Evolutionary conservation across 1,140 invertebrate genomes (phyloP).

Genomic region (Ruditapes philippinarum): DNA sequence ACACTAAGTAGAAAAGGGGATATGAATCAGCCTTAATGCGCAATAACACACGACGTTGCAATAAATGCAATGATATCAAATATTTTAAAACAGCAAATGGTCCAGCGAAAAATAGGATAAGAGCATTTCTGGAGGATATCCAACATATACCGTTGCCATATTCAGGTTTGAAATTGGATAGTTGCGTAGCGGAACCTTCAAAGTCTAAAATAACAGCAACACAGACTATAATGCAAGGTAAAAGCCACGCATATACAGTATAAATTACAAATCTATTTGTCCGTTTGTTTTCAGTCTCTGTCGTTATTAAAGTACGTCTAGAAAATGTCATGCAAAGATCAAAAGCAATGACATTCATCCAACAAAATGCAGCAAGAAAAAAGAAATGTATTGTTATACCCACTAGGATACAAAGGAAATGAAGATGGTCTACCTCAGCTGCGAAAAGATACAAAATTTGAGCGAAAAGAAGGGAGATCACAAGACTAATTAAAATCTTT

Average conservation of each 20-base stretch:
- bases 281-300: not conserved
- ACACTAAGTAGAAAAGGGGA: too few species aligned
- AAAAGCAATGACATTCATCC: too few species aligned
- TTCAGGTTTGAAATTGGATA: conserved; percentile 57
- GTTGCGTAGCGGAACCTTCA: conserved; percentile 80
- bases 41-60: conserved; percentile 86
- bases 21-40: conserved; percentile 75
- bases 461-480: conserved; percentile 85
- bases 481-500: conserved; percentile 87
- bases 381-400: conserved; percentile 87
- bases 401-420: conserved; percentile 74
- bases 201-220: conserved; percentile 85
- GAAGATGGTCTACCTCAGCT: conserved; percentile 32
- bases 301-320: conserved; percentile 64
- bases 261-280: conserved; percentile 33
- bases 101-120: conserved; percentile 82
- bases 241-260: conserved; percentile 31
- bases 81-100: conserved; percentile 81
- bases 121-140: conserved; percentile 77
- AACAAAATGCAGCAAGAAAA: conserved; percentile 88
- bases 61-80: conserved; percentile 82
- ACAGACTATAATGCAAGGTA: conserved; percentile 86
- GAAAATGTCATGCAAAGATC: conserved; percentile 90
- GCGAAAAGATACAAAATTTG: conserved; percentile 87
- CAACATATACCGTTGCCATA: conserved; percentile 86